A percentile compares a stretch with the other conserved stretches of the same genome.
Conservation (phyloP, 2,113 vertebrate genomes). For the Odontophorus gujanensis region DNA sequence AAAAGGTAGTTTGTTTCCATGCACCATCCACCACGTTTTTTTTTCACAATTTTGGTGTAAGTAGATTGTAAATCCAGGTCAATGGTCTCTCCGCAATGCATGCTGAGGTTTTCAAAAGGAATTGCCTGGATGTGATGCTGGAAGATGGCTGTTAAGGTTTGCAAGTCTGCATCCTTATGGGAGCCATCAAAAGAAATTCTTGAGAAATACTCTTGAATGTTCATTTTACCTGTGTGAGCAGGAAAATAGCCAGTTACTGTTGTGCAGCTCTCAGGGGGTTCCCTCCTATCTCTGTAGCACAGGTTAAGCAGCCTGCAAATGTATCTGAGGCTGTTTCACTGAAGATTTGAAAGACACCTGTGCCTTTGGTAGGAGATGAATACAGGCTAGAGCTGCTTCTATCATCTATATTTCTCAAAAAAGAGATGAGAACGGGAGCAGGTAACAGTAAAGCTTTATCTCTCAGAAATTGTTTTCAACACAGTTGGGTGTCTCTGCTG, state of each 20-base stretch:
- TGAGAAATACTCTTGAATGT: conserved; percentile 85
- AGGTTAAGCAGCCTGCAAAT: neutral
- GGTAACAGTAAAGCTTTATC: neutral
- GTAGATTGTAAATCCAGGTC: conserved; percentile 72
- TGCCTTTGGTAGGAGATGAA: neutral
- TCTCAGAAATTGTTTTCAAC: neutral
- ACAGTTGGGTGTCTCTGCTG: neutral
- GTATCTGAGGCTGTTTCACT: neutral
- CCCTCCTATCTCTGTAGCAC: neutral
- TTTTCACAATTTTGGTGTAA: conserved; percentile 84
- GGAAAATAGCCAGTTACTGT: neutral
- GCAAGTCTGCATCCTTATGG: conserved; percentile 76
- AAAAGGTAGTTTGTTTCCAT: conserved; percentile 86
- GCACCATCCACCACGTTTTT: conserved; percentile 86
- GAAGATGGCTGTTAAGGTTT: conserved; percentile 80
- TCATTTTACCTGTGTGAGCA: conserved; percentile 74
- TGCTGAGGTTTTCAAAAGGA: conserved; percentile 89
- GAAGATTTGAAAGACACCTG: neutral
- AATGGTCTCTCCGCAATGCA: conserved; percentile 83
- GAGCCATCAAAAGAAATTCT: conserved; percentile 82
- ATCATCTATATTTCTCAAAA: neutral
- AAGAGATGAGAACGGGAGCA: neutral
- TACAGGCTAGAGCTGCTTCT: neutral
- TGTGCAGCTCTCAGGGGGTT: neutral
- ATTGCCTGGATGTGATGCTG: conserved; percentile 79